Evolutionary conservation across 2,888 invertebrate species (phyloP).

Genomic region (Teleogryllus oceanicus): DNA sequence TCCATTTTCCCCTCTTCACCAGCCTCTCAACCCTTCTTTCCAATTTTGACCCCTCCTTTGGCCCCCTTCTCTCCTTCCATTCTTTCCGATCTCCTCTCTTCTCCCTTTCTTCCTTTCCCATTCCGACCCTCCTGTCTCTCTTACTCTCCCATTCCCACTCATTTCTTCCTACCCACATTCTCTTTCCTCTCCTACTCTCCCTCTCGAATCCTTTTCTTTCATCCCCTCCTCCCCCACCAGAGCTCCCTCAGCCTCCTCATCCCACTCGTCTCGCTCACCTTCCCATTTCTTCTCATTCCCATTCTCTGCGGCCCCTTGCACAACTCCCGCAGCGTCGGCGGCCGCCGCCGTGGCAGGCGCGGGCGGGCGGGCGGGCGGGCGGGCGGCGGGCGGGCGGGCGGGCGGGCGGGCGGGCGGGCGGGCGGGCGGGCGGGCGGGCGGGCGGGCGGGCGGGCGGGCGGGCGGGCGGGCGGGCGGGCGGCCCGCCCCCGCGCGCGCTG

Average conservation of each 20-base stretch:
- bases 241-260: background rate
- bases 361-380: no score
- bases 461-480: no score
- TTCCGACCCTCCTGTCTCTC: no score
- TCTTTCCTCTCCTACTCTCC: no score
- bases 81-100: background rate
- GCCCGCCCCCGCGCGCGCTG: background rate
- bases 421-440: no score
- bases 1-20: background rate
- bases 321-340: no score
- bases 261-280: background rate
- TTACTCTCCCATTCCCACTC: no score
- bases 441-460: background rate
- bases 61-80: background rate
- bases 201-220: no score
- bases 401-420: background rate
- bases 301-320: background rate
- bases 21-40: background rate
- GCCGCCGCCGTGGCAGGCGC: background rate
- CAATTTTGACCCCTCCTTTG: background rate
- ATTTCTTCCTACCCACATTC: no score
- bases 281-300: background rate
- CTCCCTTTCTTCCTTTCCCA: no score
- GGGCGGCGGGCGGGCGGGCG: no score
- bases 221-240: background rate